A percentile compares a stretch with the other conserved stretches of the same genome.
Evolutionary conservation across 2,113 vertebrate genomes (phyloP).

Genomic region (Chloebia gouldiae): DNA sequence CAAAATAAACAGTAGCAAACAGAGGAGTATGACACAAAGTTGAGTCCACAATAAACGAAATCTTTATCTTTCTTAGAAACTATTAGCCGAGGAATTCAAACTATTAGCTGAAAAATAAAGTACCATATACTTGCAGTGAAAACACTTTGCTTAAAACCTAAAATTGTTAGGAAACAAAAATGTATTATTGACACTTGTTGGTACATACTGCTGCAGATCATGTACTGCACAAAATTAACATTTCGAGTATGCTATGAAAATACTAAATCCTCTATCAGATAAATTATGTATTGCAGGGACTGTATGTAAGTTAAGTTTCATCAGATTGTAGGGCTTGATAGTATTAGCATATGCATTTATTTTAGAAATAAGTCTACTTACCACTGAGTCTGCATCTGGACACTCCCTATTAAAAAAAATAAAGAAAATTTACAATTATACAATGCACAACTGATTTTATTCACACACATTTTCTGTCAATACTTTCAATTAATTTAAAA

Average conservation of each 20-base stretch:
- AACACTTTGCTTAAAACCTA: neutral
- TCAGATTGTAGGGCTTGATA: neutral
- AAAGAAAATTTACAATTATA: neutral
- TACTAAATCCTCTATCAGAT: neutral
- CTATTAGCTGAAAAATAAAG: neutral
- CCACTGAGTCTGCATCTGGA: constrained; percentile 90
- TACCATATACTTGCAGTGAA: neutral
- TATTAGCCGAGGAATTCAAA: neutral
- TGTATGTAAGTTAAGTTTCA: neutral
- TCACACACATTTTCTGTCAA: neutral
- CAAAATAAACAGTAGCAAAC: neutral
- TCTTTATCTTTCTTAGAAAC: neutral
- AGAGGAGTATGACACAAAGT: neutral
- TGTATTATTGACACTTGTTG: neutral
- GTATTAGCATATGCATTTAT: neutral
- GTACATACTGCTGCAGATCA: neutral
- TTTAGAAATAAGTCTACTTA: constrained; percentile 80
- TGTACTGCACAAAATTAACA: neutral
- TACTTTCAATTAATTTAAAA: neutral
- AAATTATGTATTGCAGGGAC: neutral
- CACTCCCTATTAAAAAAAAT: constrained; percentile 77
- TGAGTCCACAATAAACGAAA: neutral
- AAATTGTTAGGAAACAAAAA: neutral
- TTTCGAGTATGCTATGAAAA: neutral
- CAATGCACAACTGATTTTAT: neutral